Base-by-base conservation (phyloP, 2,797 vertebrate species). In the Hydrocynus forskahlii region DNA sequence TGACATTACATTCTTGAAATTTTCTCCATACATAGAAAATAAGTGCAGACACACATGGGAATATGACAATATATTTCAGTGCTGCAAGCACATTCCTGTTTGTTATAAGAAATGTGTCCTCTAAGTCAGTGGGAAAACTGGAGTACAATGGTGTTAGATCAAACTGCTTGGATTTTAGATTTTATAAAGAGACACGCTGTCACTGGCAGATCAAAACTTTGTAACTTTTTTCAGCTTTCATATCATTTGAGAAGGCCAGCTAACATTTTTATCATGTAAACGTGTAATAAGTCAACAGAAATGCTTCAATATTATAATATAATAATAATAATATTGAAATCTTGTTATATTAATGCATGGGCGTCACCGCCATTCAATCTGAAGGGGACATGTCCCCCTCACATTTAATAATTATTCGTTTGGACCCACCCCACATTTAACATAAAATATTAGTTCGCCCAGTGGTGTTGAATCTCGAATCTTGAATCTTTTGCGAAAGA, bases 1-100 rank as follows among this genome's bases (percentile, higher is more conserved):
- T 69, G 59, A 73, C 21, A 66, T 21, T 25, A 25, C 59, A 74
- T 80, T 67, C 71, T 67, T 67, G 1, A 9, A 17, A 66, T 80
- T 66, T 73, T 73, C 16, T 25, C 48, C 12, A 16, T 45, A 29
- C n/a, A 52, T 38, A 23, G 45, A 48, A 17, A 52, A 79, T 71
- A 2, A 0, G 25, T 9, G 23, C 40, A 45, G 25, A 50, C 38
- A 60, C 23, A 74, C 16, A 48, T 48, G 8, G 38, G 54, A 45
- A 29, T 43, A 48, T 35, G 9, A 16, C 43, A 21, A 9, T 54
- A 73, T 2, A 25, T 74, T 63, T 40, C 19, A 73, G 38, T 25
- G 48, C 50, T 73, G 12, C 1, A 25, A 38, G 2, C 21, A 74
- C 50, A 48, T 48, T 68, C 52, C 19, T 68, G 16, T 43, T 64